Evolutionary conservation across 2,113 vertebrate species (phyloP), one percentile per base, ranked within the genome.

Genomic region (Calyptommatus sinebrachiatus): DNA sequence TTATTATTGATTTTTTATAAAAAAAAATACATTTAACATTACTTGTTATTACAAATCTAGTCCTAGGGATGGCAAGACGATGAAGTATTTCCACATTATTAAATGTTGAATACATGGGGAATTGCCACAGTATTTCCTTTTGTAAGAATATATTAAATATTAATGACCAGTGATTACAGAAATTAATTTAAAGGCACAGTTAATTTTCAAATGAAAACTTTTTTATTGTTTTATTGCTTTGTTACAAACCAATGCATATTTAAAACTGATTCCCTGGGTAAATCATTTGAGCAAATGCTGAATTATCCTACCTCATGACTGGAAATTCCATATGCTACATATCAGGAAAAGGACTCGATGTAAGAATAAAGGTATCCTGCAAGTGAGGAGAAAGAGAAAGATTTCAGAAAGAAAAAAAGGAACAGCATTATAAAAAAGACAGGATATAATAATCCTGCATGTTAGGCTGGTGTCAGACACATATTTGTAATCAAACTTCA

Each of bases 1-100:
- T 98, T 97, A 96, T 97, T 97, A 99, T 98, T 94, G 97, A 97
- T 97, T 94, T 93, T 78, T 91, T 90, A 77, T 85, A 80, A 77
- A 1, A 88, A 79, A 94, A 92, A 85, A 87, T 94, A 93, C 89
- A 91, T 94, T 97, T 98, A 97, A 95, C 95, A 91, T 95, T 95
- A 94, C 92, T 92, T 92, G 92, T 95, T 97, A 97, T 97, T 97
- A 94, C 92, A 95, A 95, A 96, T 87, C 92, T 83, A 92, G 93
- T 96, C 93, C 94, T 93, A 89, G 91, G 83, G 91, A 96, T 90
- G 90, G 87, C 89, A 93, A 88, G 81, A 83, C 92, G 91, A 91
- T 93, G 91, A 89, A 86, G 82, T 91, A 62, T 92, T 93, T 92
- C 82, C 77, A 91, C 84, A 82, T 93, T 94, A 95, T 95, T 95